Base-by-base conservation (phyloP, 2,888 invertebrate species). In the Drosophila limbata region DNA sequence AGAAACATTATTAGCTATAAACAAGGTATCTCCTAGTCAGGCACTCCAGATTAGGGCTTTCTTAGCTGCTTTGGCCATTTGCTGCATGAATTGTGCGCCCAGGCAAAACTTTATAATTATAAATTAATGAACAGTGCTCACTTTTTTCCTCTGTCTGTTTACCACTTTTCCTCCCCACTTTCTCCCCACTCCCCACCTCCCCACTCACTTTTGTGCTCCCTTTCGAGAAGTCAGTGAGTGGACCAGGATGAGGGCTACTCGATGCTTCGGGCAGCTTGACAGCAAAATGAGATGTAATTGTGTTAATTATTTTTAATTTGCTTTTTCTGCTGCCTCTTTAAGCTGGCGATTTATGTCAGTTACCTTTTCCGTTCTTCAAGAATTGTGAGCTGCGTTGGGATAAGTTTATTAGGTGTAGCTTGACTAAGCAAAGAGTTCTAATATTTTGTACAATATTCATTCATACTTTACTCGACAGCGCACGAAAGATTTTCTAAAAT, bases 21-120 rank as follows among this genome's bases (percentile, higher is more conserved):
- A 17, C 15, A 44, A 21, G 21, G 57, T 57, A 57, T 57, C 9
- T 47, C 9, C 11, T 4, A 28, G 39, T 28, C 10, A 39, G 6
- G 5, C 48, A 31, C 11, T 17, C 39, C 10, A 5, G 6, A 0
- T 19, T 48, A 2, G 17, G 6, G 42, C n/a, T 9, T 31, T 52
- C 11, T 42, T 53, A 52, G 39, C 37, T 61, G 57, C 52, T 73
- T 55, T 68, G 47, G 60, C 70, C 64, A 55, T 63, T 63, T 69
- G 33, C 68, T 67, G 64, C 50, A 57, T 73, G 64, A 73, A 61
- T 67, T 80, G 79, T 78, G 76, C 71, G 70, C 57, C 61, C 67
- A 60, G 78, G 80, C 80, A 73, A 74, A 80, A 84, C 73, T 84
- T 84, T 81, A 82, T 84, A 84, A 84, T 84, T 84, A 84, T 82